A percentile compares a stretch with the other conserved stretches of the same genome.
These are phyloP conservation scores for Thalassoma bifasciatum DNA, from an alignment of 2,113 vertebrate genomes.

Conservation along the genomic window DNA sequence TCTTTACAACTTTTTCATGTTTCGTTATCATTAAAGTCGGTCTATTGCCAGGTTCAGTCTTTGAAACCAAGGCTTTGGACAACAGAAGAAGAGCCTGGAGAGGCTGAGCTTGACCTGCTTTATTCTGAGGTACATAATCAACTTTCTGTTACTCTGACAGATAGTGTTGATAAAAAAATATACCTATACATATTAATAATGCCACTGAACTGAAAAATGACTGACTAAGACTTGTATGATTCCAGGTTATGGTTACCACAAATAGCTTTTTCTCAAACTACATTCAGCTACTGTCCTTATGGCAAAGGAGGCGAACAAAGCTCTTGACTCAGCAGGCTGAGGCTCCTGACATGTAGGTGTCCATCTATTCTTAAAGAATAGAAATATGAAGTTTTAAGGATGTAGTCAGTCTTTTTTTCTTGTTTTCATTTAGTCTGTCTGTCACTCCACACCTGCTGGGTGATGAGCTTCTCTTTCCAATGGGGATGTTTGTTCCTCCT, in stretches of 20 bases:
- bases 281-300: conserved; percentile 76
- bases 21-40: neutral
- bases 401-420: conserved; percentile 7
- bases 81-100: conserved; percentile 22
- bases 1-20: neutral
- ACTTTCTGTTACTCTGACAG: neutral
- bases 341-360: conserved; percentile 69
- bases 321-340: conserved; percentile 60
- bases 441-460: conserved; percentile 66
- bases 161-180: neutral
- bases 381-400: neutral
- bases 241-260: conserved; percentile 71
- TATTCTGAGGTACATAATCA: conserved; percentile 74
- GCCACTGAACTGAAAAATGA: neutral
- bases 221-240: conserved; percentile 12
- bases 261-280: conserved; percentile 82
- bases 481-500: conserved; percentile 82
- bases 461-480: conserved; percentile 77
- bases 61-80: conserved; percentile 73
- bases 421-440: conserved; percentile 67
- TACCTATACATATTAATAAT: too few relatives aligned
- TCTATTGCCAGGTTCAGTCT: conserved; percentile 70
- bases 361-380: neutral
- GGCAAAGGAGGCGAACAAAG: conserved; percentile 68
- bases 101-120: conserved; percentile 66